Percentiles rank a stretch among this genome's conserved stretches.
Evolutionary conservation across 2,797 vertebrate species (phyloP).

Genomic region (Argyrosomus regius): DNA sequence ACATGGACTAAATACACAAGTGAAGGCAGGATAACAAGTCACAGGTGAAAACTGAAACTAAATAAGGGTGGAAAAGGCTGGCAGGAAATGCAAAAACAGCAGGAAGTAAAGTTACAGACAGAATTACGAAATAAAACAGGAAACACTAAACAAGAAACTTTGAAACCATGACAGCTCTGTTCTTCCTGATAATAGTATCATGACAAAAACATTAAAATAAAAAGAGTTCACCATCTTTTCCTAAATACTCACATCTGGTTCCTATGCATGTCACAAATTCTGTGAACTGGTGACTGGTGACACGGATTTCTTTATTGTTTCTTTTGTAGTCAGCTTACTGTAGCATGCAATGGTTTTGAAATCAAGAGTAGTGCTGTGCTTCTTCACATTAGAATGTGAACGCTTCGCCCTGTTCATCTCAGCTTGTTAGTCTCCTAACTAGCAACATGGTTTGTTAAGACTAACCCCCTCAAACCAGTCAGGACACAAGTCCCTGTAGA

Average conservation of each 20-base stretch:
- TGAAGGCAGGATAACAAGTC: no score
- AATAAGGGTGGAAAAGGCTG: no score
- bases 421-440: neutral
- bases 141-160: no score
- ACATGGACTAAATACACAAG: no score
- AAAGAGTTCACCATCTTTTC: neutral
- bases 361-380: neutral
- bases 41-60: no score
- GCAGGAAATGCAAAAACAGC: no score
- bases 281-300: no score
- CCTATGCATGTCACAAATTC: neutral
- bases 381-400: neutral
- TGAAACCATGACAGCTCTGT: no score
- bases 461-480: neutral
- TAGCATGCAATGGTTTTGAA: neutral
- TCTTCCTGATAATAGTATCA: neutral
- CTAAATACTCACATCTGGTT: neutral
- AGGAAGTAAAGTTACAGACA: no score
- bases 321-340: neutral
- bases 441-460: neutral
- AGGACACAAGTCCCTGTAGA: neutral
- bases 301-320: neutral
- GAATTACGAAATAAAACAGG: no score
- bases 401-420: neutral
- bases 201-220: neutral